These are phyloP conservation scores for Rhinatrema bivittatum DNA, from an alignment of 2,797 vertebrate species.

Conservation along the genomic window DNA sequence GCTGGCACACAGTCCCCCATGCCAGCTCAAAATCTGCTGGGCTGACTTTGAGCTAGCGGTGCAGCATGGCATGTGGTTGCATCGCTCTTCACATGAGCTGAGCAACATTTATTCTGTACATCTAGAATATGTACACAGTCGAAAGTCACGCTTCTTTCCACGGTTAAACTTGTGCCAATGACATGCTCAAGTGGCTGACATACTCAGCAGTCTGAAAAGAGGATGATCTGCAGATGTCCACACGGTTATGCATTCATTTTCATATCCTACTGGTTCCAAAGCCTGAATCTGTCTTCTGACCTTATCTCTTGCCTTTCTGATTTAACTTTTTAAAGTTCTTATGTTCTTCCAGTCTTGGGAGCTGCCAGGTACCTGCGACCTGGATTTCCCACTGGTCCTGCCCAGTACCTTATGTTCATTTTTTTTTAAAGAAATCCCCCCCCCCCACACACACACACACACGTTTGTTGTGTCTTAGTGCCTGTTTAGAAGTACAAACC, in stretches of 20 bases:
- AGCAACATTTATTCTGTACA: background rate
- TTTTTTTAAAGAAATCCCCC: too few species aligned
- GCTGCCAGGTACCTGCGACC: too few species aligned
- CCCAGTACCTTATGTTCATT: too few species aligned
- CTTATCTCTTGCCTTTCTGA: slow-evolving; percentile 41
- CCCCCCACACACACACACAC: too few species aligned
- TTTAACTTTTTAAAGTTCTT: too few species aligned
- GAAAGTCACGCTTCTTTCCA: slow-evolving; percentile 19
- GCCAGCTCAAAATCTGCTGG: slow-evolving; percentile 19
- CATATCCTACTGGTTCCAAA: slow-evolving; percentile 54
- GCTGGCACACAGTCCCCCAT: slow-evolving; percentile 12
- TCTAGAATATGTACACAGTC: background rate
- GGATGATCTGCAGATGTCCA: slow-evolving; percentile 42
- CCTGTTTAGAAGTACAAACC: slow-evolving; percentile 55
- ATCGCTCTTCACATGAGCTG: slow-evolving; percentile 1
- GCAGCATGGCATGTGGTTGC: slow-evolving; percentile 13
- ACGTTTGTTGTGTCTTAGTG: slow-evolving; percentile 54
- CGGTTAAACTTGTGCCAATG: slow-evolving; percentile 47
- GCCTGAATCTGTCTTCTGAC: slow-evolving; percentile 48
- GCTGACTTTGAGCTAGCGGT: slow-evolving; percentile 21
- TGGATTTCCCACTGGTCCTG: too few species aligned
- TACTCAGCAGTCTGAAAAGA: slow-evolving; percentile 39
- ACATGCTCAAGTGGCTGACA: slow-evolving; percentile 41
- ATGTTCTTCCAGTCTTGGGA: too few species aligned
- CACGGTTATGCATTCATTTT: slow-evolving; percentile 52